These are phyloP conservation scores for Drosophila parthenogenetica DNA, from an alignment of 2,888 invertebrate species.

Conservation along the genomic window DNA sequence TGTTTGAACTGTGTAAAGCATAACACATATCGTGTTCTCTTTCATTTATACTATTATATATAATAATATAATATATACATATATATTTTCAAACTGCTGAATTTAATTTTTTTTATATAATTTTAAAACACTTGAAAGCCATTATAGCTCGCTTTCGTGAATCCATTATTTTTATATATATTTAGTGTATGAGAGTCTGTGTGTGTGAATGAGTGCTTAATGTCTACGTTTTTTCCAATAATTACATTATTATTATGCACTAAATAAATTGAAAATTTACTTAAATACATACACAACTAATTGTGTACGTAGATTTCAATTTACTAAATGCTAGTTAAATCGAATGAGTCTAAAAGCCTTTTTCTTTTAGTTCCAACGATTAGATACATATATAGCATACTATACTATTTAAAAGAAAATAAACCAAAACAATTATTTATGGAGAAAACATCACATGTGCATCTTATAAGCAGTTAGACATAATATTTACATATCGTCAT, in stretches of 20 bases:
- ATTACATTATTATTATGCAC: constrained; percentile 3
- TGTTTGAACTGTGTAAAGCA: constrained; percentile 4
- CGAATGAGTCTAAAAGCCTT: constrained; percentile 22
- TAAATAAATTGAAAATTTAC: constrained; percentile 5
- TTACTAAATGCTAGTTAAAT: constrained; percentile 31
- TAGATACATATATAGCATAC: not conserved
- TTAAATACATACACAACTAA: constrained; percentile 6
- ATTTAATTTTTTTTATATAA: constrained; percentile 2
- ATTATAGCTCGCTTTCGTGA: constrained; percentile 3
- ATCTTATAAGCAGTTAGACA: constrained; percentile 36
- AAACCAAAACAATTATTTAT: not conserved
- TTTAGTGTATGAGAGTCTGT: constrained; percentile 2
- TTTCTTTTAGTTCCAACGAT: constrained; percentile 5
- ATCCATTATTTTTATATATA: constrained; percentile 6
- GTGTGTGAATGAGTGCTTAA: not conserved
- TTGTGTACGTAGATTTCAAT: not conserved
- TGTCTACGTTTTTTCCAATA: constrained; percentile 10
- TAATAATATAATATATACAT: constrained; percentile 1
- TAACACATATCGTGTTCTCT: not conserved
- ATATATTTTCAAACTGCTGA: constrained; percentile 15
- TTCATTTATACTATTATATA: not conserved
- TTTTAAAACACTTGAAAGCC: constrained; percentile 12
- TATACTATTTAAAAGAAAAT: not conserved
- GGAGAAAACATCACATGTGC: constrained; percentile 29
- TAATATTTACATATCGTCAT: constrained; percentile 46